These are phyloP conservation scores for Actenoides hombroni DNA, from an alignment of 2,113 vertebrate genomes.

Conservation along the genomic window DNA sequence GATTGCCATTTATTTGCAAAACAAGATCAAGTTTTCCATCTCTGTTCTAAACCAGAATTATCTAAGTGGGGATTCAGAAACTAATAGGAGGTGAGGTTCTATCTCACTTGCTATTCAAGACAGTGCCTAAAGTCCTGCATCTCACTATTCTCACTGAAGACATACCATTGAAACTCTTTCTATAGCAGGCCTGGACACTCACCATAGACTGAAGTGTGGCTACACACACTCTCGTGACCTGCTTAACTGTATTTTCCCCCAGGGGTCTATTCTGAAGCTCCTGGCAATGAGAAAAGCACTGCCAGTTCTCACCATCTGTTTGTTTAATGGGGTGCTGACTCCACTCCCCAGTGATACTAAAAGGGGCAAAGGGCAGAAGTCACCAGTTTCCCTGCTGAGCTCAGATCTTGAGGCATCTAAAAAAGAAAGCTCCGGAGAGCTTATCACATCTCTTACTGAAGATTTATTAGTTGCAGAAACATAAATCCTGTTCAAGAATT, in stretches of 20 bases:
- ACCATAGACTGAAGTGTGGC: neutral
- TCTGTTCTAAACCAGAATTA: neutral
- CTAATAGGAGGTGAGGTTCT: neutral
- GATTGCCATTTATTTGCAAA: neutral
- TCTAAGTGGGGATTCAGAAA: neutral
- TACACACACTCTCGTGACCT: neutral
- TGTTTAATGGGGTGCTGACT: neutral
- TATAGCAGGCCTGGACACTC: neutral
- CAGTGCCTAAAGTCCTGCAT: neutral
- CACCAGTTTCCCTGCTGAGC: conserved; percentile 21
- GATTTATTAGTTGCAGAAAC: conserved; percentile 41
- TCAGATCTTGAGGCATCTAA: neutral
- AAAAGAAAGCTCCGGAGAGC: neutral
- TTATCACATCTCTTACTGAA: neutral
- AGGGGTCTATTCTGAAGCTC: neutral
- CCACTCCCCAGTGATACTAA: neutral
- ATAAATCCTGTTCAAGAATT: neutral
- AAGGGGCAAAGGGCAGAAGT: neutral
- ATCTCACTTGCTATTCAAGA: neutral
- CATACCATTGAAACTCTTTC: neutral
- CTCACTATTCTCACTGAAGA: neutral
- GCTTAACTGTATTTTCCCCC: neutral
- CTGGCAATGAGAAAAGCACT: neutral
- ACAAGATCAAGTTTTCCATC: accelerated
- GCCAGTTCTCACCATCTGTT: neutral